These are phyloP conservation scores for Apodemia duryi DNA, from an alignment of 2,888 invertebrate species.

Conservation along the genomic window DNA sequence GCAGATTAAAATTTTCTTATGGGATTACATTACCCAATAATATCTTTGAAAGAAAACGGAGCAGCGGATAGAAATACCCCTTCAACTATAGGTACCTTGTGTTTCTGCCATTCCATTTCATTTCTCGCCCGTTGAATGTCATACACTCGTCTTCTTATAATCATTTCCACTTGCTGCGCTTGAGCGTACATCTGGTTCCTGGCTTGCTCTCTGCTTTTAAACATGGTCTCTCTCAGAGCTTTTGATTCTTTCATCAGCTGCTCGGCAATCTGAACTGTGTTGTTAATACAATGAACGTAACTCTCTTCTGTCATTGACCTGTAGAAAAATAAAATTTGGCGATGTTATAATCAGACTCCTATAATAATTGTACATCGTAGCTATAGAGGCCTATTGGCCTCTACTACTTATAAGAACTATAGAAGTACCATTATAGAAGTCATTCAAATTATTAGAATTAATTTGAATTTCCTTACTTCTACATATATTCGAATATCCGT, in stretches of 20 bases:
- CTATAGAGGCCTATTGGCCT: too few relatives aligned
- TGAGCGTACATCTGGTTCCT: constrained; percentile 90
- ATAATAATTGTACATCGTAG: too few relatives aligned
- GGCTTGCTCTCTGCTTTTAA: constrained; percentile 87
- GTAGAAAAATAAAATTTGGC: background rate
- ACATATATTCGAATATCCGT: too few relatives aligned
- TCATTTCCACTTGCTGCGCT: constrained; percentile 89
- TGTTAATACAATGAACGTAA: constrained; percentile 89
- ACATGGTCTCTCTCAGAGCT: constrained; percentile 87
- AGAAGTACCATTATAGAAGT: too few relatives aligned
- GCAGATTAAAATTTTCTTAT: too few relatives aligned
- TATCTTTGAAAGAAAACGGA: background rate
- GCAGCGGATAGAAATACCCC: background rate
- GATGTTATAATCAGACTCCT: background rate
- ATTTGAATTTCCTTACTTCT: too few relatives aligned
- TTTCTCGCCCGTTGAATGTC: constrained; percentile 91
- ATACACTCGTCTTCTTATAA: constrained; percentile 90
- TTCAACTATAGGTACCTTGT: constrained; percentile 50
- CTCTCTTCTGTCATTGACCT: constrained; percentile 87
- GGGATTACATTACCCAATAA: too few relatives aligned
- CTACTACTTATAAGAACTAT: too few relatives aligned
- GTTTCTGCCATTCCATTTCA: constrained; percentile 93
- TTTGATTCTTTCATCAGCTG: constrained; percentile 89
- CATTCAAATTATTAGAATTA: too few relatives aligned
- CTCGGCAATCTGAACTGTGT: constrained; percentile 88